These are phyloP conservation scores for Calameuta pallipes DNA, from an alignment of 2,888 invertebrate species.

Conservation along the genomic window DNA sequence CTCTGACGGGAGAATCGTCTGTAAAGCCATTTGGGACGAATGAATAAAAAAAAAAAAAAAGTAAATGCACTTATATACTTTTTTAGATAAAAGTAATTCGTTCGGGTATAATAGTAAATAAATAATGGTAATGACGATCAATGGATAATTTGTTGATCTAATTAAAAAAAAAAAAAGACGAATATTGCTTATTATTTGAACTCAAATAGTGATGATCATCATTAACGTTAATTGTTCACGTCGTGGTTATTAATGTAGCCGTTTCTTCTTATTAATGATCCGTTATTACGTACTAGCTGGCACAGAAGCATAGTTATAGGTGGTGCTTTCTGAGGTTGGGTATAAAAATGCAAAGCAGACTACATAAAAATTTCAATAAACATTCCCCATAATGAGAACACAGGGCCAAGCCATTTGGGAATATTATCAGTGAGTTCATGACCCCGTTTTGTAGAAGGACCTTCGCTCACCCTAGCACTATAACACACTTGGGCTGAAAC, in stretches of 20 bases:
- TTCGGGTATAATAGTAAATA: background rate
- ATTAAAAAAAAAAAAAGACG: no score
- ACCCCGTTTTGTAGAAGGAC: background rate
- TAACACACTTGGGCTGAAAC: background rate
- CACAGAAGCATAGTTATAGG: conserved; percentile 10
- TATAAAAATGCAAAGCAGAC: conserved; percentile 40
- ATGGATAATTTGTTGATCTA: background rate
- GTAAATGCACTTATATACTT: background rate
- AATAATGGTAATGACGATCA: background rate
- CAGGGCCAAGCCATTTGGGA: conserved; percentile 10
- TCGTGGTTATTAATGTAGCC: background rate
- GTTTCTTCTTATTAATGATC: background rate
- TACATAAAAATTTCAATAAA: conserved; percentile 45
- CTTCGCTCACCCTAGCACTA: background rate
- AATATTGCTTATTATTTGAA: background rate
- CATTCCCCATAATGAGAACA: conserved; percentile 19
- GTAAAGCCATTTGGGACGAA: background rate
- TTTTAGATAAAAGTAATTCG: background rate
- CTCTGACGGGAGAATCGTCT: background rate
- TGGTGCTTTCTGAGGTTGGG: conserved; percentile 8
- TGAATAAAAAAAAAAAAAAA: background rate
- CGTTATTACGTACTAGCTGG: conserved; percentile 4
- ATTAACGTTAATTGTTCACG: background rate
- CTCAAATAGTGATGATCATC: background rate
- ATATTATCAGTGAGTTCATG: conserved; percentile 15